Evolutionary conservation across 1,140 invertebrate species (phyloP), one percentile per base, ranked within the genome.

Genomic region (Caenorhabditis tropicalis): DNA sequence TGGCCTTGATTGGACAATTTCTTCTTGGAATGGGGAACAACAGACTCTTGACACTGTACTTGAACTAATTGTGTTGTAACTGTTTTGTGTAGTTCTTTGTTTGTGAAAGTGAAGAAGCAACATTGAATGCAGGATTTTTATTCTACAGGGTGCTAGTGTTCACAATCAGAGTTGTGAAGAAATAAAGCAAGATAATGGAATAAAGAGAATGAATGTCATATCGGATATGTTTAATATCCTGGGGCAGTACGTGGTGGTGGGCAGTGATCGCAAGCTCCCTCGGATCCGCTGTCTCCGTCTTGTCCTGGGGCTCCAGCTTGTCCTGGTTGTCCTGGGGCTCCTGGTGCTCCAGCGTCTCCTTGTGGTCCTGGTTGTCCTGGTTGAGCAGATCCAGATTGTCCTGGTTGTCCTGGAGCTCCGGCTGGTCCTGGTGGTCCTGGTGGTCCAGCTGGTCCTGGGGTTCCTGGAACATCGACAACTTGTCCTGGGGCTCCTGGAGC

Each of bases 301-400:
- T 79, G 43, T 48, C 86, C 86, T 36, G 84, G 83, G 16, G 43
- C 51, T 81, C 85, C 85, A 43, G 83, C 70, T 58, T 70, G 84
- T 82, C 86, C 86, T 39, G 84, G 82, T 43, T 83, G 81, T 74
- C 65, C 65, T 74, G 65, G 65, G 65, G 65, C 65, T 74, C 65
- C 65, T 39, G 65, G 65, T 19, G 65, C 65, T 58, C 87, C 87
- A 85, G 88, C 88, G 43, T 86, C 87, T 36, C 88, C 88, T 46
- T 87, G 88, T 53, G 82, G 60, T 82, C 84, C 84, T 82, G 85
- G 85, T 24, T 19, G 29, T 85, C 85, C 86, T 70, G 74, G 85
- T 33, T 65, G 48, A 49, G 65, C 84, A 31, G 65, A 74, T 74
- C 65, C 65, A 12, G 60, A 29, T 74, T 74, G 65, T 85, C 85